A percentile compares a stretch with the other conserved stretches of the same genome.
Conservation (phyloP, 2,797 vertebrate genomes). For the Cynopterus sphinx region DNA sequence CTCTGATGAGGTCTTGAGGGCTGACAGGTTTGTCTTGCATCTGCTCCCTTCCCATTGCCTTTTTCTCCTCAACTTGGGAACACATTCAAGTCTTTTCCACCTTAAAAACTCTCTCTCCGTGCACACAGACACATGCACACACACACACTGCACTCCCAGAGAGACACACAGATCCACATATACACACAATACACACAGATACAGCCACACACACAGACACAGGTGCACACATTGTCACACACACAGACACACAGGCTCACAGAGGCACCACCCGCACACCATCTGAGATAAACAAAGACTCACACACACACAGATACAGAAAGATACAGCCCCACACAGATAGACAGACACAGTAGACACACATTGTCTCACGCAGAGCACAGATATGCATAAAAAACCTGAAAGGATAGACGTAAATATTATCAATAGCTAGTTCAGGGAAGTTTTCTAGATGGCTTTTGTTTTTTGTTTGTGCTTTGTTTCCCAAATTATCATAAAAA, state of each 20-base stretch:
- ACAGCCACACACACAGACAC: not conserved
- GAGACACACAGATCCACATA: not conserved
- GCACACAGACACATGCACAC: too few relatives aligned
- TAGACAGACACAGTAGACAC: not conserved
- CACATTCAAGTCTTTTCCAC: not conserved
- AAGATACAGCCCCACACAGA: not conserved
- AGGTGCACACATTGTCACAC: not conserved
- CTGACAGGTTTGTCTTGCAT: not conserved
- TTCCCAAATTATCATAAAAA: slow-evolving; percentile 15
- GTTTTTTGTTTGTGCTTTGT: not conserved
- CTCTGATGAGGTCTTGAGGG: not conserved
- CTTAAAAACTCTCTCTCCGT: not conserved
- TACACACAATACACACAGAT: not conserved
- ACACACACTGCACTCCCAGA: not conserved
- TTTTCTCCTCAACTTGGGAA: not conserved
- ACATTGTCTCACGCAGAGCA: not conserved
- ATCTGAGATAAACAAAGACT: not conserved
- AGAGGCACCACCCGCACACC: not conserved
- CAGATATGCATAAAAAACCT: not conserved
- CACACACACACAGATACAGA: not conserved
- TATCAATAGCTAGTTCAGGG: not conserved
- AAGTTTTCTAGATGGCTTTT: not conserved
- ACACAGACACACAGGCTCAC: not conserved
- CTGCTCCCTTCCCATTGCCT: not conserved
- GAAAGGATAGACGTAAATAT: not conserved